Base-by-base conservation (phyloP, 2,888 invertebrate genomes). In the Euzetes globulus region DNA sequence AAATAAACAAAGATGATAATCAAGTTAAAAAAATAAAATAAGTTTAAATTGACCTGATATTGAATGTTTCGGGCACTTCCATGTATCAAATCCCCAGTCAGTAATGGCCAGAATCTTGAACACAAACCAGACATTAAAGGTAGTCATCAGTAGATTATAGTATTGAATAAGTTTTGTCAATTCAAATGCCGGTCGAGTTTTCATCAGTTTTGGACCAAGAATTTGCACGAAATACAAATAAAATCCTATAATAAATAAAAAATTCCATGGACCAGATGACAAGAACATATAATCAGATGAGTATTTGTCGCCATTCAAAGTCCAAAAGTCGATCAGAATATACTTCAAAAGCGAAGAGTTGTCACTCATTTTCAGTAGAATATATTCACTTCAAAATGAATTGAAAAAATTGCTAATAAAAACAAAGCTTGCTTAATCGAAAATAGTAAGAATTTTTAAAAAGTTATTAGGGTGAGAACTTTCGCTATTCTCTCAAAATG, bases 161-260 rank as follows among this genome's bases (percentile, higher is more conserved):
- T 25, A 22, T 37, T 29, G 41, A 22, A 73, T 52, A 4, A 65
- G 6, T 33, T 17, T 25, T 11, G 19, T 29, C n/a, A 73, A 50
- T 29, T 73, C 45, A 45, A 65, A 73, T 2, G 60, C 13, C 27
- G 52, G 9, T 22, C 65, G 29, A 3, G 70, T 41, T 63, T 60
- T 65, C 73, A 73, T 73, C 13, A 73, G 29, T n/a, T 55, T 45
- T 47, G 72, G 72, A 7, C 72, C 72, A 55, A 72, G 72, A 52
- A 37, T 29, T 37, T 37, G n/a, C 5, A 72, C 50, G n/a, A 72
- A 72, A 55, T 52, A 47, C 19, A 55, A 55, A 47, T 72, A 72
- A 37, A 50, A 25, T 15, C 25, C 11, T 27, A 72, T 25, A 13
- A 45, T 15, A 9, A 55, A 19, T 4, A 72, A 9, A 17, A 72